Base-by-base conservation (phyloP, 2,113 vertebrate genomes). In the Micronisus gabar region DNA sequence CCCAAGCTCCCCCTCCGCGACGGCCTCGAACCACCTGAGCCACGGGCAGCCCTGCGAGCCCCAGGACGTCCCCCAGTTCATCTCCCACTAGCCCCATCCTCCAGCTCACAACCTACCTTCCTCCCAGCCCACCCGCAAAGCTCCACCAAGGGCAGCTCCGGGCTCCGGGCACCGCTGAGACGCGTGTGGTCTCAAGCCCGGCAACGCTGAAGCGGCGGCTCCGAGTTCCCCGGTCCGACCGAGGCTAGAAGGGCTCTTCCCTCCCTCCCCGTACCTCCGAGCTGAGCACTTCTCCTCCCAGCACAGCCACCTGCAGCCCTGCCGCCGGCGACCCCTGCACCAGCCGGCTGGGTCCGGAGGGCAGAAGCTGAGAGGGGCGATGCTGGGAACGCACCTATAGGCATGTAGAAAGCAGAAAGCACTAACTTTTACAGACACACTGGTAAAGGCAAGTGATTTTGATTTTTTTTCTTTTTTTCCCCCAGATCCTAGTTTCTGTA, bases 291-390 rank as follows among this genome's bases (percentile, higher is more conserved):
- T n/a, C 68, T 70, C 53, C 58, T 52, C 59, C 59, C 76, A 79
- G 58, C 18, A 19, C 2, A 2, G 45, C 56, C 26, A 9, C 19
- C 11, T 30, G 34, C 61, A 53, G n/a, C 67, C 34, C 23, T 1
- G 2, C n/a, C 5, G 2, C 40, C 5, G 0, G 21, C 0, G 1
- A 30, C 16, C 47, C 53, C 23, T 3, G 14, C 23, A 58, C 23
- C 62, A 43, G 16, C 10, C n/a, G 47, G 43, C 59, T 40, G 34
- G 5, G 7, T 15, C 13, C 45, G 30, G 30, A 34, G 52, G n/a
- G 22, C 47, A 83, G 59, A 62, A 73, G 32, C 55, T 23, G 15
- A 65, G 67, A 56, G 65, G 55, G 52, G 62, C 2, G 1, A 75
- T 38, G 45, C 62, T 76, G 36, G 29, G 15, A 86, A 25, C 7